Percentiles rank a stretch among this genome's conserved stretches.
Evolutionary conservation across 1,140 invertebrate species (phyloP).

Genomic region (Stenopsyche tienmushanensis): DNA sequence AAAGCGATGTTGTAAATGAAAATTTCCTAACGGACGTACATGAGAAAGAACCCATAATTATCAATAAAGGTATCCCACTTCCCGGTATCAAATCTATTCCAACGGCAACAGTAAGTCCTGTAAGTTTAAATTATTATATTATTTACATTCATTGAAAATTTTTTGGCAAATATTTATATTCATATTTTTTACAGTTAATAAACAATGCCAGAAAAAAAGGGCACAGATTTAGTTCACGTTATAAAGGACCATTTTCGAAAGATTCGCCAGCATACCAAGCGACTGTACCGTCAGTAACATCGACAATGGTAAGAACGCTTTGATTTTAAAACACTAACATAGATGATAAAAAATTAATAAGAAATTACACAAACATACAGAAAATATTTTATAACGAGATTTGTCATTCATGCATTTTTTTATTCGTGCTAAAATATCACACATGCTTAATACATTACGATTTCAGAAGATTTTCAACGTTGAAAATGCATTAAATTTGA

Average conservation of each 20-base stretch:
- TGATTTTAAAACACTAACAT: neutral
- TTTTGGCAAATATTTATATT: too few relatives aligned
- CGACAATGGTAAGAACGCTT: conserved; percentile 51
- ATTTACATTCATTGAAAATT: too few relatives aligned
- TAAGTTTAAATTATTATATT: too few relatives aligned
- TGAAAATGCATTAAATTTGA: too few relatives aligned
- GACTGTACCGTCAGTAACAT: conserved; percentile 54
- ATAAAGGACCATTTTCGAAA: conserved; percentile 46
- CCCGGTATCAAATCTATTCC: neutral
- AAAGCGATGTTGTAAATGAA: conserved; percentile 20
- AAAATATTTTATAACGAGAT: too few relatives aligned
- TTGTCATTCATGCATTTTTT: too few relatives aligned
- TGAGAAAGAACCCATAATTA: conserved; percentile 8
- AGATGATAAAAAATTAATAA: neutral
- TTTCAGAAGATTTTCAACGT: too few relatives aligned
- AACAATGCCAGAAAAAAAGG: conserved; percentile 50
- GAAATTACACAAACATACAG: too few relatives aligned
- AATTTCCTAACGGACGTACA: conserved; percentile 25
- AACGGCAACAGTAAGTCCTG: neutral
- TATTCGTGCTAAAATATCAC: too few relatives aligned
- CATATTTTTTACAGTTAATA: too few relatives aligned
- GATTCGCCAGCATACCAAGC: conserved; percentile 50
- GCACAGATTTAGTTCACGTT: conserved; percentile 55
- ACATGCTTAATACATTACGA: too few relatives aligned
- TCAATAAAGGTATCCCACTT: neutral